Evolutionary conservation across 2,797 vertebrate species (phyloP).

Genomic region (Sebastes trivittatus): DNA sequence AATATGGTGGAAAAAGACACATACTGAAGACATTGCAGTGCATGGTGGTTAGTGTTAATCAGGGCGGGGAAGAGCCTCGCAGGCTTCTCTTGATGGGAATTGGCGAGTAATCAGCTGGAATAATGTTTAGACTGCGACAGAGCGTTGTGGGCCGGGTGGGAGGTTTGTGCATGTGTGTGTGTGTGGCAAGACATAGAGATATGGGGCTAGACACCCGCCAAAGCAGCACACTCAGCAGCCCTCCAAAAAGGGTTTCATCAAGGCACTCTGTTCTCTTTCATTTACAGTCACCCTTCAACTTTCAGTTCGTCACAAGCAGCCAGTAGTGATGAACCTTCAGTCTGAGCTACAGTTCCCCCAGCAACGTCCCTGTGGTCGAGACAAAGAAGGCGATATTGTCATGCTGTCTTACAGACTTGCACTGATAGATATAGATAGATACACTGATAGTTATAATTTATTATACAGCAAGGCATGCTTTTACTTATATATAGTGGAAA

Average conservation of each 20-base stretch:
- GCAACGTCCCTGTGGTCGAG: background rate
- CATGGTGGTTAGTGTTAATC: conserved; percentile 64
- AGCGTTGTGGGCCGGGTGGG: conserved; percentile 38
- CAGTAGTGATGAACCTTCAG: background rate
- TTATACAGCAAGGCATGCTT: too few species aligned
- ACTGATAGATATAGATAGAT: too few species aligned
- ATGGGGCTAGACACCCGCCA: conserved; percentile 18
- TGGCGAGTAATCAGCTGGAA: conserved; percentile 74
- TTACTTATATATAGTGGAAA: too few species aligned
- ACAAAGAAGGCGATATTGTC: background rate
- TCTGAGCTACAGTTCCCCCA: background rate
- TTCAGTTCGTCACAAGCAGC: background rate
- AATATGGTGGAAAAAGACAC: conserved; percentile 36
- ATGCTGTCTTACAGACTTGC: background rate
- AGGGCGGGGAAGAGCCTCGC: conserved; percentile 42
- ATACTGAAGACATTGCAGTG: conserved; percentile 52
- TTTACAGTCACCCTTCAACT: background rate
- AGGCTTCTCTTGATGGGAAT: conserved; percentile 73
- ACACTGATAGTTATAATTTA: too few species aligned
- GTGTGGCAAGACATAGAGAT: background rate
- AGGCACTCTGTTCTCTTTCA: background rate
- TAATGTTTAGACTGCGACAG: conserved; percentile 71
- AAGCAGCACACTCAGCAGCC: conserved; percentile 8
- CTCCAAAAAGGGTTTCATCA: conserved; percentile 48
- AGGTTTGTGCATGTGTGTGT: background rate